phyloP scores from a whole-genome alignment of 2,113 vertebrate genomes.

The Engraulis encrasicolus region DNA sequence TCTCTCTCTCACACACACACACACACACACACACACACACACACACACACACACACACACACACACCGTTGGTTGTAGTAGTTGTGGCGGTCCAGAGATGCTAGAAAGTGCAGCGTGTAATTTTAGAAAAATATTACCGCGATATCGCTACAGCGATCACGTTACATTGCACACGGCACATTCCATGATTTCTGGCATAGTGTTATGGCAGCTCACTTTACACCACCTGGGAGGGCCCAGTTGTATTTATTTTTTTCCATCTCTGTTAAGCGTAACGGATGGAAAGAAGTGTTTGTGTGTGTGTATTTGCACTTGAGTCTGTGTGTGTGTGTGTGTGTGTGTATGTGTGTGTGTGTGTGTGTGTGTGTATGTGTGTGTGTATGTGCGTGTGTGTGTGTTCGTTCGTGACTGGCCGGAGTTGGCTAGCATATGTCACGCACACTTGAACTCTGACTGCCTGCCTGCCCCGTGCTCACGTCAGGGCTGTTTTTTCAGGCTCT shows the following conservation, averaged over 20 bases:
- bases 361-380: no score
- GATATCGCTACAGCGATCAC: neutral
- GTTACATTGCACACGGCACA: neutral
- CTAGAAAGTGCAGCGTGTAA: neutral
- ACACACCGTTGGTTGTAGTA: no score
- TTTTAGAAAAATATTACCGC: slow-evolving; percentile 14
- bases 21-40: no score
- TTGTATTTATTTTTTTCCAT: neutral
- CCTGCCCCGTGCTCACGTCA: no score
- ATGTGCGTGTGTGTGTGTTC: no score
- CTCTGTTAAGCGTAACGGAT: neutral
- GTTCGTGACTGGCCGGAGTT: neutral
- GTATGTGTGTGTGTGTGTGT: no score
- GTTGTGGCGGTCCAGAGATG: neutral
- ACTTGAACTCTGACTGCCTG: slow-evolving; percentile 7
- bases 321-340: no score
- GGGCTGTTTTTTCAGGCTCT: neutral
- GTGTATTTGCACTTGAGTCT: no score
- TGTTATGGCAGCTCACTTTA: neutral
- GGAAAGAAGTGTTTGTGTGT: no score
- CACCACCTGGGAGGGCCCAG: neutral
- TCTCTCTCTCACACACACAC: no score
- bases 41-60: no score
- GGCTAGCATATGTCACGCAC: neutral
- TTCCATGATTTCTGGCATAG: neutral